phyloP scores from a whole-genome alignment of 53 echinoderm and acorn worm genomes.

The Hippasteria phrygiana region DNA sequence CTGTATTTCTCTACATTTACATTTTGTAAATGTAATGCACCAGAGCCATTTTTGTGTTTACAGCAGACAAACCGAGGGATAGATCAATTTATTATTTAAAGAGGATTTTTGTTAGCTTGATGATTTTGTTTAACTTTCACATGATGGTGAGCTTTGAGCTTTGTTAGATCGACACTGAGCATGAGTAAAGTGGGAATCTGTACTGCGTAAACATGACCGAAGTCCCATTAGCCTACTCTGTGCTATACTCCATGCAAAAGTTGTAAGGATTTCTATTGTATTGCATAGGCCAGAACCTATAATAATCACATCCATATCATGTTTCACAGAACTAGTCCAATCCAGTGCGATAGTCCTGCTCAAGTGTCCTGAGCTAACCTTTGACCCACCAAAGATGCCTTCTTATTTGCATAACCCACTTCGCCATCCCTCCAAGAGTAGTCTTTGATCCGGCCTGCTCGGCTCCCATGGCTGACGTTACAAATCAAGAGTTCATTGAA shows the following conservation, averaged over 20 bases:
- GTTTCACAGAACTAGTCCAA: neutral
- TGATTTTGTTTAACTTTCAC: neutral
- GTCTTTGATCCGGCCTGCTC: neutral
- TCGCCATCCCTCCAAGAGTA: neutral
- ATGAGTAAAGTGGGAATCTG: neutral
- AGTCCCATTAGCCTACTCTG: conserved; percentile 14
- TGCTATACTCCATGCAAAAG: neutral
- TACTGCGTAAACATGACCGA: neutral
- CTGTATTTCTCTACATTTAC: no score
- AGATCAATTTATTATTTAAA: neutral
- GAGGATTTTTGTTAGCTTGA: no score
- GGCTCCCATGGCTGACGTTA: neutral
- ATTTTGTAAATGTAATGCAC: no score
- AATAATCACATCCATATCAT: neutral
- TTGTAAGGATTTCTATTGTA: neutral
- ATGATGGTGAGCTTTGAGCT: conserved; percentile 19
- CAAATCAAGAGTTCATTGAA: conserved; percentile 45
- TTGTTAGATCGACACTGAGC: neutral
- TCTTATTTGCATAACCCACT: conserved; percentile 41
- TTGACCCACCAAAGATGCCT: conserved; percentile 7
- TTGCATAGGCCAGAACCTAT: conserved; percentile 4
- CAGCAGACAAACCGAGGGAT: neutral
- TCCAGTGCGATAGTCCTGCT: neutral
- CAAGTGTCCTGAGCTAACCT: conserved; percentile 23
- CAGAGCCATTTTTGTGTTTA: no score